Evolutionary conservation across 1,140 invertebrate genomes (phyloP).

Genomic region (Protaetia brevitarsis): DNA sequence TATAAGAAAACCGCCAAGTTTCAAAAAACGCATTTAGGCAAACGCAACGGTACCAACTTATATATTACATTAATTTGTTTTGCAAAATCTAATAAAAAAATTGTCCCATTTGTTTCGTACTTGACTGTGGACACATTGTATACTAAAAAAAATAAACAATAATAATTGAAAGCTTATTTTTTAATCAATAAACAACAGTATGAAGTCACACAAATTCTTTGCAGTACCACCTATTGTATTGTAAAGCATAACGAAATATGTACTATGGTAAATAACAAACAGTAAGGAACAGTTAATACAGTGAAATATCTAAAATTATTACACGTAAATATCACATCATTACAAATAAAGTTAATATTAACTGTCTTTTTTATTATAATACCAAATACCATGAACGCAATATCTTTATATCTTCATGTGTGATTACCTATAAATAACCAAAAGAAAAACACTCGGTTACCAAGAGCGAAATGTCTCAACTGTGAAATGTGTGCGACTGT

Average conservation of each 20-base stretch:
- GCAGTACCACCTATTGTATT: slow-evolving; percentile 18
- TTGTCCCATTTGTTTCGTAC: no score
- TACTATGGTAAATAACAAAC: slow-evolving; percentile 12
- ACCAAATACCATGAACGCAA: slow-evolving; percentile 12
- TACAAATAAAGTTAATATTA: background rate
- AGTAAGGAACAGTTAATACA: slow-evolving; percentile 7
- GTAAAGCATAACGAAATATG: slow-evolving; percentile 20
- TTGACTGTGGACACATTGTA: background rate
- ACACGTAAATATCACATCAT: background rate
- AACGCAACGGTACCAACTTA: no score
- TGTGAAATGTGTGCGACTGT: background rate
- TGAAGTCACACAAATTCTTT: slow-evolving; percentile 17
- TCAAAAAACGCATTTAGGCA: no score
- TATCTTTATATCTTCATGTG: background rate
- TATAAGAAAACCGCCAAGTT: no score
- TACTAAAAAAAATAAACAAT: background rate
- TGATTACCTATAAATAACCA: slow-evolving; percentile 7
- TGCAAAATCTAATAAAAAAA: background rate
- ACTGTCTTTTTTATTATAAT: background rate
- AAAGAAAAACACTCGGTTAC: slow-evolving; percentile 3
- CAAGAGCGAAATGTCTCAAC: background rate
- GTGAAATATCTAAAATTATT: background rate
- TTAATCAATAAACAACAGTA: slow-evolving; percentile 19
- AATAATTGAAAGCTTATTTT: slow-evolving; percentile 21
- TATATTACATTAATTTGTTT: no score